These are phyloP conservation scores for Bostrychus sinensis DNA, from an alignment of 2,113 vertebrate species.

Conservation along the genomic window DNA sequence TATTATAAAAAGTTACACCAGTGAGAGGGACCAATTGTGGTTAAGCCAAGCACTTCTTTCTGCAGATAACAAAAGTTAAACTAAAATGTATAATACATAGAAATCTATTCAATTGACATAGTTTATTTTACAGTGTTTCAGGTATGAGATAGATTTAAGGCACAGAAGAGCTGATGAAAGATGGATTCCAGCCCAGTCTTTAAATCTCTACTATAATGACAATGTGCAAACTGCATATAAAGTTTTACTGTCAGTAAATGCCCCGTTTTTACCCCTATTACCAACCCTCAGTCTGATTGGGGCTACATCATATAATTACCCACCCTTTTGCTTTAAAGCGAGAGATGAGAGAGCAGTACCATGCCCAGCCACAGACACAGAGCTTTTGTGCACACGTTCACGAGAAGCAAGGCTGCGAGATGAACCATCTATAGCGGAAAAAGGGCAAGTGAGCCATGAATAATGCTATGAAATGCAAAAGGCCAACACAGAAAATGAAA, in stretches of 20 bases:
- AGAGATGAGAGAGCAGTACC: constrained; percentile 95
- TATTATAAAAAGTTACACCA: constrained; percentile 55
- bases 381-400: constrained; percentile 94
- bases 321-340: constrained; percentile 97
- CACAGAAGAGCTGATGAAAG: constrained; percentile 56
- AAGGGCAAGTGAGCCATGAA: constrained; percentile 91
- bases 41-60: constrained; percentile 4
- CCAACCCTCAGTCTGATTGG: constrained; percentile 57
- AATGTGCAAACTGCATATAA: neutral
- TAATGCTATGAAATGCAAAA: constrained; percentile 85
- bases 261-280: neutral
- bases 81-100: constrained; percentile 35
- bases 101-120: constrained; percentile 10
- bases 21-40: neutral
- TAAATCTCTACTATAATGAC: constrained; percentile 14
- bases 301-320: constrained; percentile 84
- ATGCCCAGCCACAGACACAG: constrained; percentile 86
- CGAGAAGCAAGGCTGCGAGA: constrained; percentile 96
- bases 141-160: constrained; percentile 38
- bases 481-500: constrained; percentile 70
- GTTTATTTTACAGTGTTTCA: constrained; percentile 16
- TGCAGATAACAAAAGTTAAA: constrained; percentile 17
- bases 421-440: constrained; percentile 94
- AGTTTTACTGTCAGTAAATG: neutral
- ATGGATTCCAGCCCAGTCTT: constrained; percentile 66